Base-by-base conservation (phyloP, 2,888 invertebrate genomes). In the Philhelius pedissequus region DNA sequence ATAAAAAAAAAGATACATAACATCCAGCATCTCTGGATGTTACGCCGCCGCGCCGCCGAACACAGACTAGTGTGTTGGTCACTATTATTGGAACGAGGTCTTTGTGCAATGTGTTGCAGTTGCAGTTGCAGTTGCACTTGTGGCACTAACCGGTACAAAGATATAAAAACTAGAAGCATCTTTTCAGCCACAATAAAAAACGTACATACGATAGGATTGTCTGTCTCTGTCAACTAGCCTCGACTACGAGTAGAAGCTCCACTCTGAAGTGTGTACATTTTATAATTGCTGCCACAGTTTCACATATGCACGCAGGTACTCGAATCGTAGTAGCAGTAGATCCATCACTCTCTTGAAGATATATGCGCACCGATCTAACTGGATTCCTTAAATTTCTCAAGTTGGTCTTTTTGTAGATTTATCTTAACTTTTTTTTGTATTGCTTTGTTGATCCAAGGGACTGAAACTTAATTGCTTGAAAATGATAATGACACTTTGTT, bases 81-180 rank as follows among this genome's bases (percentile, higher is more conserved):
- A 75, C 71, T 76, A 71, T 71, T 79, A 84, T 76, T 80, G 84
- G 75, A 84, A 84, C 84, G 84, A 84, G 84, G 84, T 71, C 84
- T 80, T 76, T 75, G 54, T 75, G 75, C 52, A 68, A 52, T 68
- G 68, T 35, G 30, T n/a, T 43, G 43, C 11, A n/a, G 40, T 18
- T 32, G 54, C 32, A 54, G 25, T 50, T 48, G 45, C 20, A 45
- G 22, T 35, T 43, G 60, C 69, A 77, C 69, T 78, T 77, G 77
- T 77, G 15, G 27, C 25, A 60, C 27, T n/a, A 70, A 81, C 70
- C 70, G 32, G 71, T 73, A 35, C 7, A 15, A 8, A 30, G 48
- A 30, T 32, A 54, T 13, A 18, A 62, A 54, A 60, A 69, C 48
- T 30, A 80, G 69, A 69, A 69, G 71, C 43, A 64, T 43, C 30